Base-by-base conservation (phyloP, 2,113 vertebrate species). In the Melanostigma gelatinosum region DNA sequence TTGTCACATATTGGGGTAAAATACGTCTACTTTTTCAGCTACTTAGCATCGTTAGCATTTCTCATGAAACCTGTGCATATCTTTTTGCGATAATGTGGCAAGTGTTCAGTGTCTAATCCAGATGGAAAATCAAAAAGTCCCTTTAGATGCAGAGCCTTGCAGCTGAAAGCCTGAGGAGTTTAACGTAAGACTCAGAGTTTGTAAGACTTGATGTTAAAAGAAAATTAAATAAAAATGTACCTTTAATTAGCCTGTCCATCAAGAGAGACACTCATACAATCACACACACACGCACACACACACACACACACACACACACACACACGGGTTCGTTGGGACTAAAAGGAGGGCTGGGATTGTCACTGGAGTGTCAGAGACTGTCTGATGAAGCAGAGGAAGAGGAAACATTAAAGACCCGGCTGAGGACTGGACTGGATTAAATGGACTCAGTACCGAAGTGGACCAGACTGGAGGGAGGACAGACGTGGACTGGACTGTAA, bases 1-100 rank as follows among this genome's bases (percentile, higher is more conserved):
- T 67, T 71, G 6, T 80, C 82, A 82, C 32, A 69, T 55, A 58
- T n/a, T 7, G 36, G 58, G 48, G 15, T 71, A 67, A 83, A 80
- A 72, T 80, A 72, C 40, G 8, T 32, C 36, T 77, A 60, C 58
- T 69, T 8, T 13, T 79, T 42, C 61, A 79, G 79, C 75, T 84
- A 58, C 75, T 85, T 84, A 79, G 77, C 80, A 75, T 69, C 18
- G 12, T 82, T 57, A 76, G 63, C 42, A 79, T 79, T 66, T 84
- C 46, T 84, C 72, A 38, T 63, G 81, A 36, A 67, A 85, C 68
- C 85, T 87, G 87, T 88, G 87, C 89, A 88, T 78, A 54, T 80
- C 3, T 73, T 77, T 74, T 70, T 68, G 52, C 22, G 75, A 77
- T 13, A 58, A 67, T 8, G 32, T 80, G 85, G 58, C 70, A 57